A percentile compares a stretch with the other conserved stretches of the same genome.
These are phyloP conservation scores for Takifugu ocellatus DNA, from an alignment of 2,797 vertebrate genomes.

Conservation along the genomic window DNA sequence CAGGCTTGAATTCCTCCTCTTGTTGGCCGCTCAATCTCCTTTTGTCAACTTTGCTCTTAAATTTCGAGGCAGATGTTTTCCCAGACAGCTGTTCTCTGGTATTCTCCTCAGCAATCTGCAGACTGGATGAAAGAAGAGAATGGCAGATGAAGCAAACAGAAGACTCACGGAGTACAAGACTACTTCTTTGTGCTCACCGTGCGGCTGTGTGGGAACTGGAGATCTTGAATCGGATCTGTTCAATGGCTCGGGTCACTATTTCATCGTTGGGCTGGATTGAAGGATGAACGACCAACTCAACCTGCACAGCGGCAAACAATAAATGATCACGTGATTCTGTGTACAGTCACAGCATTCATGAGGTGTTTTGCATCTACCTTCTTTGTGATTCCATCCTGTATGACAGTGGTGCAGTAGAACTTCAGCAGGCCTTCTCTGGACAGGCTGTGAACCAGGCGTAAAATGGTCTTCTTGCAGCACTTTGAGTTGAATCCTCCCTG, in stretches of 20 bases:
- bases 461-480: conserved; percentile 93
- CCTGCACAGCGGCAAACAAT: conserved; percentile 58
- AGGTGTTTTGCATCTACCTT: conserved; percentile 70
- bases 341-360: background rate
- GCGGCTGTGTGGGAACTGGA: conserved; percentile 82
- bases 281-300: conserved; percentile 91
- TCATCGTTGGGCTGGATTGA: conserved; percentile 86
- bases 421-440: conserved; percentile 85
- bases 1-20: conserved; percentile 77
- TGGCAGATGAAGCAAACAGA: background rate
- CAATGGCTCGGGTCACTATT: conserved; percentile 83
- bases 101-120: conserved; percentile 51
- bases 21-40: conserved; percentile 60
- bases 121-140: conserved; percentile 27
- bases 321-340: too few relatives aligned
- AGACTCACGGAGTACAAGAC: background rate
- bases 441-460: conserved; percentile 82
- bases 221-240: conserved; percentile 94
- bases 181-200: conserved; percentile 73
- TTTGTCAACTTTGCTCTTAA: conserved; percentile 58
- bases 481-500: conserved; percentile 84
- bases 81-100: conserved; percentile 8
- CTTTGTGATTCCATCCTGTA: conserved; percentile 88
- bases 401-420: conserved; percentile 83
- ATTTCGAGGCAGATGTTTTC: background rate